Evolutionary conservation across 1,140 invertebrate species (phyloP).

Genomic region (Lepidotrigona ventralis): DNA sequence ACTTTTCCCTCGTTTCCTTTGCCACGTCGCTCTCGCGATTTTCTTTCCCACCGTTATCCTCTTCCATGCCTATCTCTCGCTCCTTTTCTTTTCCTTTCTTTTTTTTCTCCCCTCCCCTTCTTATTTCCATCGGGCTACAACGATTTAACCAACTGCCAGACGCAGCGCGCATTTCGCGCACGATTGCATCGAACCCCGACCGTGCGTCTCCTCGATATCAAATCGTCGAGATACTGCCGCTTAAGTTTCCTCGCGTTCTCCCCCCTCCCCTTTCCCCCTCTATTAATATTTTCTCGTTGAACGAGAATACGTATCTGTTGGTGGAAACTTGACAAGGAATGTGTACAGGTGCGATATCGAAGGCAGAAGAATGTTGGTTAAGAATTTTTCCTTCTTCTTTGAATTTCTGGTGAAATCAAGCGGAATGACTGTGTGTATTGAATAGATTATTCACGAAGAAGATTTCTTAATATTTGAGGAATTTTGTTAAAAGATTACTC

Average conservation of each 20-base stretch:
- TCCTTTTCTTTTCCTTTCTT: conserved; percentile 13
- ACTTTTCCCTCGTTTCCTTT: conserved; percentile 39
- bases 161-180: conserved; percentile 29
- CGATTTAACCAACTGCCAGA: conserved; percentile 56
- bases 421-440: neutral
- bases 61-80: neutral
- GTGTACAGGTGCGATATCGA: neutral
- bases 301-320: neutral
- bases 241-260: conserved; percentile 13
- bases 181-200: conserved; percentile 26
- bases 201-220: conserved; percentile 7
- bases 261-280: neutral
- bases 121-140: conserved; percentile 5
- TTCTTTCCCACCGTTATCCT: conserved; percentile 22
- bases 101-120: neutral
- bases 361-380: neutral
- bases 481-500: too few relatives aligned
- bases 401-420: neutral
- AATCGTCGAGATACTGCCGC: conserved; percentile 23
- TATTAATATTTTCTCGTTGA: conserved; percentile 11
- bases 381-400: neutral
- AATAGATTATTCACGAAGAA: too few relatives aligned
- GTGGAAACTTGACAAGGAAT: neutral
- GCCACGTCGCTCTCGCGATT: conserved; percentile 42
- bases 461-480: too few relatives aligned